Percentiles rank a stretch among this genome's conserved stretches.
Evolutionary conservation across 1,140 invertebrate genomes (phyloP).

Genomic region (Aphelinus atriplicis): DNA sequence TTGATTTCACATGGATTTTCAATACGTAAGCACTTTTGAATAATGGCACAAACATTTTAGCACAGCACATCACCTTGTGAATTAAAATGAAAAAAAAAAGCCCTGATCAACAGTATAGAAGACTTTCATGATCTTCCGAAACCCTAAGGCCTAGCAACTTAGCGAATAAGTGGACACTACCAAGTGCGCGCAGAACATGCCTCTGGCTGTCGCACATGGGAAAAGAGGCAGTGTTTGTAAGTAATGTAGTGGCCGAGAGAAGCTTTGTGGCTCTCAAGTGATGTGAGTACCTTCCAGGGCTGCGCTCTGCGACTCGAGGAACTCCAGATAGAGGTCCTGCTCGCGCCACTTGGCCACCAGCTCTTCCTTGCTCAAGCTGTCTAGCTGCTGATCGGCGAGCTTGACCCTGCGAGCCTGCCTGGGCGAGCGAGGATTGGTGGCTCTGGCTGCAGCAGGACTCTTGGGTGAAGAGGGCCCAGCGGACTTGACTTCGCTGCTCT

Average conservation of each 20-base stretch:
- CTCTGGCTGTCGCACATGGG: too few species aligned
- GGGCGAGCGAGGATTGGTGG: conserved; percentile 57
- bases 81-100: conserved; percentile 19
- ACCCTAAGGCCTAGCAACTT: too few species aligned
- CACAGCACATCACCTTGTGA: conserved; percentile 40
- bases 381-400: conserved; percentile 65
- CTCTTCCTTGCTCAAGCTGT: conserved; percentile 66
- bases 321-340: conserved; percentile 68
- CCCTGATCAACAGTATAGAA: too few species aligned
- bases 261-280: conserved; percentile 56
- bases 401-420: conserved; percentile 60
- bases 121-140: too few species aligned
- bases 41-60: conserved; percentile 25
- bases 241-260: conserved; percentile 57
- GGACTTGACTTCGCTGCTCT: conserved; percentile 57
- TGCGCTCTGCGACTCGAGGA: conserved; percentile 64
- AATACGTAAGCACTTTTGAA: conserved; percentile 27
- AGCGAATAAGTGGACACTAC: too few species aligned
- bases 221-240: conserved; percentile 47
- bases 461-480: conserved; percentile 57
- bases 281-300: conserved; percentile 67
- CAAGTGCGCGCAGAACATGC: too few species aligned
- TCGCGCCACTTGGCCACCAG: conserved; percentile 67
- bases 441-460: conserved; percentile 50
- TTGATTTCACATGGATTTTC: conserved; percentile 32